phyloP scores from a whole-genome alignment of 2,888 invertebrate species.

The Drosophila atroscutellata region DNA sequence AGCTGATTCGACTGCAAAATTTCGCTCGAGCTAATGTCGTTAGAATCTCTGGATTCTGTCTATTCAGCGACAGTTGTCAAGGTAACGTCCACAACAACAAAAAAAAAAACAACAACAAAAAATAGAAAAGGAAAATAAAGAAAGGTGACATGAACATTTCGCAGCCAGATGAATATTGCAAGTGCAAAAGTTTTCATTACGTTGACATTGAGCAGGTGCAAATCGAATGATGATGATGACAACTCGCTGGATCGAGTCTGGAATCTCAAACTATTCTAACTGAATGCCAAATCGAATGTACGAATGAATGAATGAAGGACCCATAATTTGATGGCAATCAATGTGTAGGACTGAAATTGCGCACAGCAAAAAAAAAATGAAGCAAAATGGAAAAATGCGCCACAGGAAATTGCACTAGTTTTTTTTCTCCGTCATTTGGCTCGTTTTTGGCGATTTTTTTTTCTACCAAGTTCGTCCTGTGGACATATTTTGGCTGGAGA shows the following conservation, averaged over 20 bases:
- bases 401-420: conserved; percentile 61
- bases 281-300: conserved; percentile 34
- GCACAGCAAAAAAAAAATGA: not conserved
- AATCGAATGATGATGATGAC: conserved; percentile 11
- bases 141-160: conserved; percentile 6
- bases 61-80: conserved; percentile 53
- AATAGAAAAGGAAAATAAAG: not conserved
- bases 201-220: conserved; percentile 61
- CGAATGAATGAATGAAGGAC: conserved; percentile 38
- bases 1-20: conserved; percentile 50
- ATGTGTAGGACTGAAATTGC: conserved; percentile 10
- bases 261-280: not conserved
- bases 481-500: not conserved
- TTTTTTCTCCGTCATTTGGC: conserved; percentile 21
- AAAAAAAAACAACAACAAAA: not conserved
- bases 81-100: conserved; percentile 24
- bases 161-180: conserved; percentile 39
- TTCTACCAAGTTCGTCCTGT: conserved; percentile 2
- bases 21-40: conserved; percentile 62
- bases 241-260: not conserved
- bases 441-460: conserved; percentile 12
- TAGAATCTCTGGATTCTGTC: conserved; percentile 51
- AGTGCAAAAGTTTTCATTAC: conserved; percentile 56
- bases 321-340: conserved; percentile 58
- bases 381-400: conserved; percentile 18